Conservation (phyloP, 2,888 invertebrate species). For the Prosopocoilus inquinatus region DNA sequence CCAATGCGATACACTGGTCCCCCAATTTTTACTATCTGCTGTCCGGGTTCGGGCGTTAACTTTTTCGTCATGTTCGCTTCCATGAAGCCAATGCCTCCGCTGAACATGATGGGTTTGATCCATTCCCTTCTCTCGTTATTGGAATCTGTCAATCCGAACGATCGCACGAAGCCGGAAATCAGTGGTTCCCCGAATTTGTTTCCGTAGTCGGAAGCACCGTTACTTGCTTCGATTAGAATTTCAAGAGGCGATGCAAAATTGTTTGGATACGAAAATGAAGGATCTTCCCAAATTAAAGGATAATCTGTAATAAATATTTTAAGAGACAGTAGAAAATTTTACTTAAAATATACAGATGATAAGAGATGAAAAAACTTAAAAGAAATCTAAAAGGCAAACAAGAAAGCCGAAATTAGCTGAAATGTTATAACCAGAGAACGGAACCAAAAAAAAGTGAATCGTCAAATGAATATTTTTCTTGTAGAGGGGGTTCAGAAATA, state of each 20-base stretch:
- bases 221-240: constrained; percentile 92
- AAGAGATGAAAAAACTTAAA: too few relatives aligned
- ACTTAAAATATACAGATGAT: too few relatives aligned
- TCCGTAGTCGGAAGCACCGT: constrained; percentile 98
- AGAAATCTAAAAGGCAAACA: too few relatives aligned
- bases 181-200: constrained; percentile 99
- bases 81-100: constrained; percentile 92
- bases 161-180: constrained; percentile 85
- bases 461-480: too few relatives aligned
- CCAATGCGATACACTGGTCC: constrained; percentile 98
- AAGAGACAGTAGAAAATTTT: neutral
- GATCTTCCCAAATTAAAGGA: constrained; percentile 82
- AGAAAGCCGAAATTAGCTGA: too few relatives aligned
- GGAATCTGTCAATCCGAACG: constrained; percentile 76
- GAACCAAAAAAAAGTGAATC: too few relatives aligned
- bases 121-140: constrained; percentile 74
- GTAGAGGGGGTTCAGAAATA: too few relatives aligned
- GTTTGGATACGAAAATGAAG: constrained; percentile 70
- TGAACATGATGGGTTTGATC: constrained; percentile 99
- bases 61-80: constrained; percentile 80
- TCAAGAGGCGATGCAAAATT: constrained; percentile 90
- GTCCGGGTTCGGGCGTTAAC: constrained; percentile 73
- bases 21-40: constrained; percentile 92
- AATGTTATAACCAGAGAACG: too few relatives aligned
- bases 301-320: constrained; percentile 60